Conservation (phyloP, 1,140 invertebrate species). For the Bombus sibiricus region DNA sequence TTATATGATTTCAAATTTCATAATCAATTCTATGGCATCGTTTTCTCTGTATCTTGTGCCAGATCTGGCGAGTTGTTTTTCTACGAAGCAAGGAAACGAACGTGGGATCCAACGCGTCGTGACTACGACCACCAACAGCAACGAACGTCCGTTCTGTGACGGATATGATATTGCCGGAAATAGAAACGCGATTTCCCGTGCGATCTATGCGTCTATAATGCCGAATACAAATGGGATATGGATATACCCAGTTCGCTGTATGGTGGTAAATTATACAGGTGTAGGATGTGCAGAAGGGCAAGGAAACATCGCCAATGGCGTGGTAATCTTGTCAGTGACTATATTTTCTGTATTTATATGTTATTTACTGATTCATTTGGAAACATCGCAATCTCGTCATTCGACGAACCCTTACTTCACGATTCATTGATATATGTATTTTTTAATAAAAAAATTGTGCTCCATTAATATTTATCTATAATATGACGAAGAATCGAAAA, state of each 20-base stretch:
- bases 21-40: not conserved
- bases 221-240: conserved; percentile 75
- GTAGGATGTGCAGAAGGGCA: conserved; percentile 57
- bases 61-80: conserved; percentile 44
- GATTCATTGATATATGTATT: not conserved
- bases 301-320: conserved; percentile 49
- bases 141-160: conserved; percentile 65
- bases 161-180: conserved; percentile 78
- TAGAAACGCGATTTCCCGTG: conserved; percentile 75
- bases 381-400: not conserved
- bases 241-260: conserved; percentile 57
- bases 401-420: not conserved
- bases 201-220: conserved; percentile 73
- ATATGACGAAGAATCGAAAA: not conserved
- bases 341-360: not conserved
- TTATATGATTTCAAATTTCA: not conserved
- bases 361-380: not conserved
- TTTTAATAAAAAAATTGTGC: not conserved
- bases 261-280: conserved; percentile 72
- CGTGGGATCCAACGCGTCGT: conserved; percentile 23
- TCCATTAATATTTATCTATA: not conserved
- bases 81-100: not conserved
- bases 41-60: not conserved
- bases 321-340: conserved; percentile 20
- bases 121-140: conserved; percentile 48